A percentile compares a stretch with the other conserved stretches of the same genome.
Evolutionary conservation across 2,113 vertebrate genomes (phyloP).

Genomic region (Vidua macroura): DNA sequence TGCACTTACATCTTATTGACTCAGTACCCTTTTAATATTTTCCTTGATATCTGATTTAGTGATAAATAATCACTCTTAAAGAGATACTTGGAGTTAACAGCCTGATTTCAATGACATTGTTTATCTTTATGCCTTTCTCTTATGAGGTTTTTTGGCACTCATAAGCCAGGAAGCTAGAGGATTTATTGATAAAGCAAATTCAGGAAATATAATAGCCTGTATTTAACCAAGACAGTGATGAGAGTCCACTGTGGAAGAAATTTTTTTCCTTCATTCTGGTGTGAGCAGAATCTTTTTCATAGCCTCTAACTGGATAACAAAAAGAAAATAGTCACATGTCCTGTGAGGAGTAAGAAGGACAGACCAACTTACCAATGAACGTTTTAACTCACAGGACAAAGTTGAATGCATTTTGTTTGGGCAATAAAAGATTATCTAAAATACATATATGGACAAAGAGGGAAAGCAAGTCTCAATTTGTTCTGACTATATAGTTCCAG

Average conservation of each 20-base stretch:
- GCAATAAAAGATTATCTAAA: neutral
- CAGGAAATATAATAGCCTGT: neutral
- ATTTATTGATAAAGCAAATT: conserved; percentile 22
- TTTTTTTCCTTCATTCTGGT: neutral
- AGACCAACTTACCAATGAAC: neutral
- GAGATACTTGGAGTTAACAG: neutral
- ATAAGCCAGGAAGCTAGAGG: neutral
- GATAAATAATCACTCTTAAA: conserved; percentile 51
- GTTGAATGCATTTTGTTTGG: neutral
- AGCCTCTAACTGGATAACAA: neutral
- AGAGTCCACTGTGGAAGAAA: neutral
- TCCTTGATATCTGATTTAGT: conserved; percentile 11
- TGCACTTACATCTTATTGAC: neutral
- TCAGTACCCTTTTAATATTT: conserved; percentile 9
- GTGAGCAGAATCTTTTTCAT: neutral
- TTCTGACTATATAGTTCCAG: neutral
- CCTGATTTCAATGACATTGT: conserved; percentile 18
- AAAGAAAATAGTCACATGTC: neutral
- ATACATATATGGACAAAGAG: neutral
- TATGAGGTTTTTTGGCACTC: conserved; percentile 22
- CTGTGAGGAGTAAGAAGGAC: neutral
- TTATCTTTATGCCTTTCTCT: conserved; percentile 53
- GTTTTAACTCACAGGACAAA: neutral
- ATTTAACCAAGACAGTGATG: neutral
- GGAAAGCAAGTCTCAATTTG: neutral